A percentile compares a stretch with the other conserved stretches of the same genome.
Evolutionary conservation across 2,888 invertebrate species (phyloP).

Genomic region (Chymomyza caudatula): DNA sequence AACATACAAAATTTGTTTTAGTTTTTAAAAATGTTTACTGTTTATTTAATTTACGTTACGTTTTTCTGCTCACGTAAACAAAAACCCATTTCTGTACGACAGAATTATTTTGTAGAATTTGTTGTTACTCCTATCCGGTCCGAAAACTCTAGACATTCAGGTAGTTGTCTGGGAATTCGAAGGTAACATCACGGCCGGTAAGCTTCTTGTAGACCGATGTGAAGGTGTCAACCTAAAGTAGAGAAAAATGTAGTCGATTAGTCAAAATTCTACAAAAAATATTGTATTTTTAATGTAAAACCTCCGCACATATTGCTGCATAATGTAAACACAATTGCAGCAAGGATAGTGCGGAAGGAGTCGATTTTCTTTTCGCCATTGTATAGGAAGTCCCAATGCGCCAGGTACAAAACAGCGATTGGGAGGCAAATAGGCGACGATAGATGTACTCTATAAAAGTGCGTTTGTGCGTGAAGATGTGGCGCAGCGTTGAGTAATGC

Average conservation of each 20-base stretch:
- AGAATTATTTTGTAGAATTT: slow-evolving; percentile 60
- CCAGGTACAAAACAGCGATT: slow-evolving; percentile 47
- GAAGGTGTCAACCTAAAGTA: slow-evolving; percentile 95
- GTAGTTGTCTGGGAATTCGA: slow-evolving; percentile 99
- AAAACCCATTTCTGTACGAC: slow-evolving; percentile 65
- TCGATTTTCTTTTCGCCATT: slow-evolving; percentile 61
- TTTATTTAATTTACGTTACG: slow-evolving; percentile 62
- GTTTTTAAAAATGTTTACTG: slow-evolving; percentile 66
- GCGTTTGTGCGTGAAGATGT: slow-evolving; percentile 11
- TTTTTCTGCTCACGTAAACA: slow-evolving; percentile 55
- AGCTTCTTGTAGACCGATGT: slow-evolving; percentile 99
- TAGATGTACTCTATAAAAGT: background rate
- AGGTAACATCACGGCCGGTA: slow-evolving; percentile 98
- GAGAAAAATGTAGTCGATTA: slow-evolving; percentile 46
- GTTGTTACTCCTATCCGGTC: slow-evolving; percentile 33
- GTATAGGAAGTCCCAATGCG: slow-evolving; percentile 73
- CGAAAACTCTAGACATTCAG: slow-evolving; percentile 81
- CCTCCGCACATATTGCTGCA: slow-evolving; percentile 22
- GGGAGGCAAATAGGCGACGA: slow-evolving; percentile 73
- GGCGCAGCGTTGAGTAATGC: slow-evolving; percentile 22
- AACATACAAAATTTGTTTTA: too few species aligned
- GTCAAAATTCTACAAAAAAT: background rate
- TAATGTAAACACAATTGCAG: slow-evolving; percentile 7
- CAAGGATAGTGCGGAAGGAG: slow-evolving; percentile 15
- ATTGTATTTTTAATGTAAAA: slow-evolving; percentile 26